Evolutionary conservation across 1,140 invertebrate species (phyloP).

Genomic region (Chironomus tepperi): DNA sequence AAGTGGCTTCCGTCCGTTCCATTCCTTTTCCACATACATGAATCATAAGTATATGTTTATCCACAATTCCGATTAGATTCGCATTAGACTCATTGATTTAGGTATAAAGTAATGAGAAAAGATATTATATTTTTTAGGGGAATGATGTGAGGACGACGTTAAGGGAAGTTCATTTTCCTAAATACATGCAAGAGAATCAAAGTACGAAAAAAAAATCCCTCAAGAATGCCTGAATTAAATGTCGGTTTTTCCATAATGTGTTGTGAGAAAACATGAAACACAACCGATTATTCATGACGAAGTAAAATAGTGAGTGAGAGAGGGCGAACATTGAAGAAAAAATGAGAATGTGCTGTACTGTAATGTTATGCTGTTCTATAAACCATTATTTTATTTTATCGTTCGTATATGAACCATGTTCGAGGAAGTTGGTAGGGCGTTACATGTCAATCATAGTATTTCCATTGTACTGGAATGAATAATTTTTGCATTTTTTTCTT

Average conservation of each 20-base stretch:
- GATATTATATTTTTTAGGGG: background rate
- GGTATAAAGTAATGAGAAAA: background rate
- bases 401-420: background rate
- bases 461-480: background rate
- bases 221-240: background rate
- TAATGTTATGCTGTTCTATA: background rate
- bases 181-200: background rate
- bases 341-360: background rate
- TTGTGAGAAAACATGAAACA: constrained; percentile 10
- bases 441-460: constrained; percentile 1
- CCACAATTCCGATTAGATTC: constrained; percentile 21
- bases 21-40: background rate
- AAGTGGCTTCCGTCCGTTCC: background rate
- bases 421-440: constrained; percentile 6
- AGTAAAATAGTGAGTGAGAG: background rate
- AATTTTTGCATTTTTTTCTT: background rate
- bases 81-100: constrained; percentile 23
- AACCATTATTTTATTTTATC: background rate
- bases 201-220: background rate
- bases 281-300: constrained; percentile 7
- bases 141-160: background rate
- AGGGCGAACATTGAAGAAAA: constrained; percentile 11
- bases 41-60: background rate
- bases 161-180: constrained; percentile 10
- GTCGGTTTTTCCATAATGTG: constrained; percentile 4